Evolutionary conservation across 2,797 vertebrate genomes (phyloP), one percentile per base, ranked within the genome.

Genomic region (Decapterus maruadsi): DNA sequence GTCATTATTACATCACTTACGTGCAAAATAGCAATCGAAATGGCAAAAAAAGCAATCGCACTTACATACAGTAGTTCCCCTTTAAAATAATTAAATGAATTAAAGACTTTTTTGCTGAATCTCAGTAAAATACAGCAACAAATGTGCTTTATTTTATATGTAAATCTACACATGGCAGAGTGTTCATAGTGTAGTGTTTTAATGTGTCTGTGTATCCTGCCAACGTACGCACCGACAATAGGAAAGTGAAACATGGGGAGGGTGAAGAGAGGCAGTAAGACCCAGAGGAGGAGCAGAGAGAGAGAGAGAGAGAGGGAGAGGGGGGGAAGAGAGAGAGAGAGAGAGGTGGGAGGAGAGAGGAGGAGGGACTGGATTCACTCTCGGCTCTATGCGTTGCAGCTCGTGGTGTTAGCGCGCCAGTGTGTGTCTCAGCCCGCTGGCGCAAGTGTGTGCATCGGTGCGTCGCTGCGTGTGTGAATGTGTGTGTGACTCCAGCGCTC

Each of bases 401-500:
- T 85, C 58, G 46, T 78, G 79, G 81, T 83, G 83, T 78, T 65
- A 62, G 84, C 43, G 42, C 64, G 22, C 70, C 89, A 91, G 89
- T 87, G 92, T 93, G 90, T 68, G 84, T 80, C 90, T 89, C 80
- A 90, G 85, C 62, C 84, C 80, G 88, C 83, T 61, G 59, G 86
- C 60, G 84, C 40, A 62, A 86, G 87, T 80, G 87, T 84, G 89
- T 87, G 82, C 81, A 83, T 81, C 65, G 34, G 82, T 79, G 80
- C 61, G 60, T 78, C 53, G 50, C 76, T 54, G 83, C 57, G 83
- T 78, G 85, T 65, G 75, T 76, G 76, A 83, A 85, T 89, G 91
- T 84, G 90, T 81, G 88, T 82, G 89, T 90, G 90, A 92, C 88
- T 89, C 83, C 87, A 77, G 85, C 77, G 75, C 87, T 89, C 87